Percentiles rank a stretch among this genome's conserved stretches.
phyloP scores from a whole-genome alignment of 1,140 invertebrate species.

The Branchinecta lynchi region DNA sequence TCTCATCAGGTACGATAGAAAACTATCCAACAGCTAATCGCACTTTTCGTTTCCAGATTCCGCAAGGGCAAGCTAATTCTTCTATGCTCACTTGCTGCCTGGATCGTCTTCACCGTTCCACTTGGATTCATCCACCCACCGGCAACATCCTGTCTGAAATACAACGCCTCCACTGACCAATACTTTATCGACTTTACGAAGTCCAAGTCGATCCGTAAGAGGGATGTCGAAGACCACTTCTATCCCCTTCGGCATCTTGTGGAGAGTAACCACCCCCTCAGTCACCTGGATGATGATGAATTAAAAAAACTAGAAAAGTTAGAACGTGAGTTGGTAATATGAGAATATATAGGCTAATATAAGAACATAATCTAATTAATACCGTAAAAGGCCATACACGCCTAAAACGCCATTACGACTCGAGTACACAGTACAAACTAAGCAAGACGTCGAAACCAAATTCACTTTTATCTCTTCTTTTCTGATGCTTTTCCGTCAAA shows the following conservation, averaged over 20 bases:
- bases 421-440: too few relatives aligned
- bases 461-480: too few relatives aligned
- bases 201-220: neutral
- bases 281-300: neutral
- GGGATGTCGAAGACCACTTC: neutral
- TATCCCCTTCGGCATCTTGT: neutral
- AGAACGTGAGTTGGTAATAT: neutral
- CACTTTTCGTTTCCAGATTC: constrained; percentile 40
- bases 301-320: neutral
- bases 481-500: too few relatives aligned
- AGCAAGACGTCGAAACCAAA: too few relatives aligned
- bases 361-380: too few relatives aligned
- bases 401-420: too few relatives aligned
- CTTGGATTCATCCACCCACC: constrained; percentile 87
- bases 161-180: constrained; percentile 46
- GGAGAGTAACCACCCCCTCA: neutral
- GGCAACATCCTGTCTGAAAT: constrained; percentile 65
- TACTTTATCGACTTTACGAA: constrained; percentile 25
- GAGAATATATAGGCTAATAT: too few relatives aligned
- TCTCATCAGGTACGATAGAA: too few relatives aligned
- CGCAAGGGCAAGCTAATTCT: constrained; percentile 72
- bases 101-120: constrained; percentile 92
- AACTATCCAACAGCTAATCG: too few relatives aligned
- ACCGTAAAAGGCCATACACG: too few relatives aligned
- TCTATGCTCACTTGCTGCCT: constrained; percentile 75